A percentile compares a stretch with the other conserved stretches of the same genome.
These are phyloP conservation scores for Tachina fera DNA, from an alignment of 2,888 invertebrate genomes.

Conservation along the genomic window DNA sequence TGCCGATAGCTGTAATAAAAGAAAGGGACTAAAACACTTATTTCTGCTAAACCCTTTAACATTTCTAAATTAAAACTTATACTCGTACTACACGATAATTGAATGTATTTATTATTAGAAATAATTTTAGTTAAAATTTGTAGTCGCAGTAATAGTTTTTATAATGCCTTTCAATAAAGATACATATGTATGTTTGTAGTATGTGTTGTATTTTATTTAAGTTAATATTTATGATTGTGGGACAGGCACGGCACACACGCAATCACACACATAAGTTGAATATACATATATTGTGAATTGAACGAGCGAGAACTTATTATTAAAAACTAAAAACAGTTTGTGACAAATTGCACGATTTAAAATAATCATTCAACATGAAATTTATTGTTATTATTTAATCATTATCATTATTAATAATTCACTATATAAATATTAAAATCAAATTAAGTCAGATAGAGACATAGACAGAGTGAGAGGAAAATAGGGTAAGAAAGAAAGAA, in stretches of 20 bases:
- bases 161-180: neutral
- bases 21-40: neutral
- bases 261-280: slow-evolving; percentile 1
- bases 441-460: slow-evolving; percentile 6
- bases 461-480: too few relatives aligned
- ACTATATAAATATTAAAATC: slow-evolving; percentile 26
- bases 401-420: slow-evolving; percentile 54
- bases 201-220: too few relatives aligned
- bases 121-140: slow-evolving; percentile 11
- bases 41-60: neutral
- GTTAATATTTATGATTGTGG: too few relatives aligned
- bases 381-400: slow-evolving; percentile 62
- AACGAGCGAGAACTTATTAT: slow-evolving; percentile 42
- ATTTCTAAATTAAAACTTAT: slow-evolving; percentile 4
- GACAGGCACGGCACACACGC: neutral
- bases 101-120: slow-evolving; percentile 29
- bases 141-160: neutral
- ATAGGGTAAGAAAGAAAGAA: too few relatives aligned
- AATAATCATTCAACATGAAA: slow-evolving; percentile 56
- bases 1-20: neutral
- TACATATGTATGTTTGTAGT: neutral
- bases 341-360: slow-evolving; percentile 63
- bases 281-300: slow-evolving; percentile 7
- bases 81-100: slow-evolving; percentile 16
- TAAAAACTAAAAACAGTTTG: slow-evolving; percentile 48